Percentiles rank a stretch among this genome's conserved stretches.
Evolutionary conservation across 2,797 vertebrate species (phyloP).

Genomic region (Hypotaenidia okinawae): DNA sequence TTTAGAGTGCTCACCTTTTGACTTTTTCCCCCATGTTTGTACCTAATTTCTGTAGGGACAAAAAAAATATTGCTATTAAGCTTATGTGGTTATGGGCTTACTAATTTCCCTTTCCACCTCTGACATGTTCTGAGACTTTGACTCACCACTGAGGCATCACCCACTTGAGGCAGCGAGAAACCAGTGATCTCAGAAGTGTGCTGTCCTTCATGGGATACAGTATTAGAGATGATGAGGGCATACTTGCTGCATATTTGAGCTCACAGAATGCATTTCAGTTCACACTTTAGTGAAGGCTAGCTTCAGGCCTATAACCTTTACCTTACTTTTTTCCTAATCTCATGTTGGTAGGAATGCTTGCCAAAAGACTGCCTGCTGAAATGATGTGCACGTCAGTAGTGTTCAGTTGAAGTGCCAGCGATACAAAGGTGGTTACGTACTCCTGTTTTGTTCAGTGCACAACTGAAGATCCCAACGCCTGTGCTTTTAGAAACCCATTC

Average conservation of each 20-base stretch:
- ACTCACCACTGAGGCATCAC: neutral
- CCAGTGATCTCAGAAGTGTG: neutral
- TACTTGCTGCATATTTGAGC: neutral
- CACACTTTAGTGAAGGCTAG: neutral
- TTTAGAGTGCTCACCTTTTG: neutral
- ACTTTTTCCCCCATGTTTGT: neutral
- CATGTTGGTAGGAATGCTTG: neutral
- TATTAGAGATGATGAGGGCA: neutral
- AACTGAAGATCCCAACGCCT: neutral
- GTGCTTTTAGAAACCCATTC: neutral
- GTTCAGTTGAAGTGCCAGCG: neutral
- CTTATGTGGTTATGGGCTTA: neutral
- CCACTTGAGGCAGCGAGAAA: neutral
- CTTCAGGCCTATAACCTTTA: neutral
- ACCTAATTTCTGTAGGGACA: neutral
- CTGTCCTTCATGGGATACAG: neutral
- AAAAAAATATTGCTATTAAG: neutral
- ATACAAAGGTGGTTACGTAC: neutral
- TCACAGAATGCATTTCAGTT: neutral
- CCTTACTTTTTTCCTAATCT: neutral
- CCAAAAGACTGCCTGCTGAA: neutral
- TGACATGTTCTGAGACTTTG: neutral
- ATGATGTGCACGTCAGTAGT: neutral
- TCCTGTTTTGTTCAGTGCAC: neutral
- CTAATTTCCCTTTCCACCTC: neutral